phyloP scores from a whole-genome alignment of 2,113 vertebrate species.

The Mus pahari region DNA sequence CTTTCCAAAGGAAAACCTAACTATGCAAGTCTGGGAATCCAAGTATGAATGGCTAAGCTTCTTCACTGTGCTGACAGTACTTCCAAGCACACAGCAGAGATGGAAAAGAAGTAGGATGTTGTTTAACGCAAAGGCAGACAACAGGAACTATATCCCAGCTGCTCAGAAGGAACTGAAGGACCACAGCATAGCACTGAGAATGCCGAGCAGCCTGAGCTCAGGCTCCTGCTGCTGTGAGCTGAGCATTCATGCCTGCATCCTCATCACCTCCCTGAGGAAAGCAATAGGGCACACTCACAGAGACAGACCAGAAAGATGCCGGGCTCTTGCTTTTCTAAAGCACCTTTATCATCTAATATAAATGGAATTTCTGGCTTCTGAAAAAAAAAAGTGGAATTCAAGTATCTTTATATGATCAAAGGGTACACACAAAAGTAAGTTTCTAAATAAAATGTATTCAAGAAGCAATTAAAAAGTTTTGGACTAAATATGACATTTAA shows the following conservation, averaged over 20 bases:
- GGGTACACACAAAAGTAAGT: constrained; percentile 35
- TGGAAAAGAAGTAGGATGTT: background rate
- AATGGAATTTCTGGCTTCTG: background rate
- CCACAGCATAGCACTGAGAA: background rate
- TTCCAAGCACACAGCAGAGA: background rate
- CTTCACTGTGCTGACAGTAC: constrained; percentile 47
- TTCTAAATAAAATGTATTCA: constrained; percentile 41
- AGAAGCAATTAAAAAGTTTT: constrained; percentile 25
- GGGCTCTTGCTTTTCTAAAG: background rate
- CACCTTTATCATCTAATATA: background rate
- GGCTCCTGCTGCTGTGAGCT: too few relatives aligned
- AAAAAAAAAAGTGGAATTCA: constrained; percentile 21
- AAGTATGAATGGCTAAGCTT: background rate
- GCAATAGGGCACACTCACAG: background rate
- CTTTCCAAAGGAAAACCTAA: constrained; percentile 51
- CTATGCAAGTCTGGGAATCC: background rate
- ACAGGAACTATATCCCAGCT: background rate
- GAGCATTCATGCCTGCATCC: background rate
- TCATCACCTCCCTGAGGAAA: background rate
- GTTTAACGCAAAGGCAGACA: constrained; percentile 24
- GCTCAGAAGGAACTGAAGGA: constrained; percentile 2
- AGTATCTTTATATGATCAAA: constrained; percentile 43
- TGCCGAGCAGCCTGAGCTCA: background rate
- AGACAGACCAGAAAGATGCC: background rate
- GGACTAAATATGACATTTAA: background rate